Base-by-base conservation (phyloP, 2,113 vertebrate species). In the Bubo scandiacus region DNA sequence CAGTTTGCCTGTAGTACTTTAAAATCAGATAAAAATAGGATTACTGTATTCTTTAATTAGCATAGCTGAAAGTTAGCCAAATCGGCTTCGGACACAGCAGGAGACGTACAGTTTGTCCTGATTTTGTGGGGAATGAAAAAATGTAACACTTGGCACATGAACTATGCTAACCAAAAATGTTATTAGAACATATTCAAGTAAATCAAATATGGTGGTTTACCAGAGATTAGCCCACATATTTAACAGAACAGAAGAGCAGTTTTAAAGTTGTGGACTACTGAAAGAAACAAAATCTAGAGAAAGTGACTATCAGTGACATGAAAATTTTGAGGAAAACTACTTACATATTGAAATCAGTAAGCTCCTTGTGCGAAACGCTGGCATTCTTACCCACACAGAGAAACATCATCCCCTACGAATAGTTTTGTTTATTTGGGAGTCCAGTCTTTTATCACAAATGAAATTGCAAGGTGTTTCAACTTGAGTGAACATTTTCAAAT, bases 21-120 rank as follows among this genome's bases (percentile, higher is more conserved):
- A 90, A 93, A 98, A 98, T 96, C 93, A 94, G 97, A 97, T 97
- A 97, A 98, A 98, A 98, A 98, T 97, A 97, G 89, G 82, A 61
- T 88, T 95, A 90, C 90, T 97, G 91, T 96, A 91, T 98, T 97
- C 95, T 96, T 97, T 97, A 97, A 98, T 97, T 98, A 98, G 95
- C 97, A 96, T 95, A 98, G 94, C 96, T 98, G 96, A 98, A 95
- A 96, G 88, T 92, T 96, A 94, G 97, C 97, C 98, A 98, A 86
- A 96, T 97, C 81, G 9, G 92, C 96, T 92, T 97, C 14, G 77
- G 97, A 97, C 95, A 94, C 97, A 97, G 97, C 94, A 91, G 94
- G 97, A 96, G 91, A 95, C 3, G 88, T 96, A 97, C 98, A 97
- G 94, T 97, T 97, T 97, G 97, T 98, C 96, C 97, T 92, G 87